Base-by-base conservation (phyloP, 2,797 vertebrate species). In the Chloroceryle amazona region DNA sequence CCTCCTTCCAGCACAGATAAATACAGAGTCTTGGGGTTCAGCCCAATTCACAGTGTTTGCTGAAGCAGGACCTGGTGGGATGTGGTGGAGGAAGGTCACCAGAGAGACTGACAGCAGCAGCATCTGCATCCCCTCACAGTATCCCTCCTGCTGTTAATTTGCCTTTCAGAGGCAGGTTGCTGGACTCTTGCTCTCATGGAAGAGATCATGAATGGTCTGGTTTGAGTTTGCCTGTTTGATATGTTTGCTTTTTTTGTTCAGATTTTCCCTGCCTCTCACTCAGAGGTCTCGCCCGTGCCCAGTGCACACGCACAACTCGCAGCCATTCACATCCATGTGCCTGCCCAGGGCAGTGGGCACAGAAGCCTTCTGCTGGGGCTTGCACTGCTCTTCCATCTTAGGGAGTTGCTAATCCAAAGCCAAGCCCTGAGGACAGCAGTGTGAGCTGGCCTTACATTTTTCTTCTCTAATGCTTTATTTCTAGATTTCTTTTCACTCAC, bases 261-360 rank as follows among this genome's bases (percentile, higher is more conserved):
- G 44, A n/a, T 66, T 61, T 65, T 28, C 58, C 62, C 66, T 46
- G 37, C 13, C 25, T 71, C 57, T 65, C 51, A 2, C 55, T 11
- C 13, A 5, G n/a, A 57, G 25, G 39, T 78, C 66, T 42, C 2
- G 1, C 37, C 82, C 52, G 70, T 13, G 33, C 51, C 57, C 4
- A 1, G 17, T 3, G 21, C 37, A 11, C 6, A 1, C 0, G 2
- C 8, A 22, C n/a, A 8, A 3, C 80, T 35, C 1, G 0, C 39
- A 61, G 63, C n/a, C 10, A 0, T 35, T 78, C 0, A 4, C 52
- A 35, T 4, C 52, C 70, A 9, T 0, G 3, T 5, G 19, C 19
- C 7, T 15, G 26, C 52, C 33, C 11, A 49, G 65, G 29, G 60
- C 85, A 39, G 47, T 0, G 3, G 61, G 55, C 1, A 2, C 39